Evolutionary conservation across 2,113 vertebrate species (phyloP).

Genomic region (Dryoscopus gambensis): DNA sequence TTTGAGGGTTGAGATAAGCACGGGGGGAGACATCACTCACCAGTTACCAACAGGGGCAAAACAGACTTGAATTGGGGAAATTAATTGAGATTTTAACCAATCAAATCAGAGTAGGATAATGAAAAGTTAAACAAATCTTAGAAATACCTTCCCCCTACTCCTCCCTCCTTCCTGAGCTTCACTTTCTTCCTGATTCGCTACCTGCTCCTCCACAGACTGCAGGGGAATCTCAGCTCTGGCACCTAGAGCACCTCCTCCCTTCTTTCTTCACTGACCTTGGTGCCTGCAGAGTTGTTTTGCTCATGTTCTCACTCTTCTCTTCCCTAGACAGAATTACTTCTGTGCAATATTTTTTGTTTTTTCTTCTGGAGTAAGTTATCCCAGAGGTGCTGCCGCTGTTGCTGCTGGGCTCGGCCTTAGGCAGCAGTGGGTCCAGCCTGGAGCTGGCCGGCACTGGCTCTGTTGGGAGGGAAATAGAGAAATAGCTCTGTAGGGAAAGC

Average conservation of each 20-base stretch:
- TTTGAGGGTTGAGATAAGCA: background rate
- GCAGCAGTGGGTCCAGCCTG: accelerated
- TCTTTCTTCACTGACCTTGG: background rate
- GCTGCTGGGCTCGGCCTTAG: background rate
- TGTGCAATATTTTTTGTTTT: too few species aligned
- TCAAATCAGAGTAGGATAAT: background rate
- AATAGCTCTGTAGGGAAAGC: background rate
- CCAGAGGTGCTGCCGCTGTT: too few species aligned
- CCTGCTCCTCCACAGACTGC: background rate
- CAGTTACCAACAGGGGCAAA: background rate
- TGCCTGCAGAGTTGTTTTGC: background rate
- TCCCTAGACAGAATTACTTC: background rate
- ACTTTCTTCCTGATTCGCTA: background rate
- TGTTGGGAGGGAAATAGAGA: background rate
- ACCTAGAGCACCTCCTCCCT: background rate
- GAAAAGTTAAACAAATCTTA: background rate
- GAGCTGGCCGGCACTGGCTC: background rate
- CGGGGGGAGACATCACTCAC: background rate
- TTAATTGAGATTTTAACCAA: background rate
- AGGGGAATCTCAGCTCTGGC: background rate
- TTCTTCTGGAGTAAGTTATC: background rate
- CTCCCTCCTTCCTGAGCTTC: background rate
- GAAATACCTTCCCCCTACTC: background rate
- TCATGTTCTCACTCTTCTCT: accelerated
- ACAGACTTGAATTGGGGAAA: background rate